A percentile compares a stretch with the other conserved stretches of the same genome.
These are phyloP conservation scores for Mythimna albipuncta DNA, from an alignment of 2,888 invertebrate genomes.

Conservation along the genomic window DNA sequence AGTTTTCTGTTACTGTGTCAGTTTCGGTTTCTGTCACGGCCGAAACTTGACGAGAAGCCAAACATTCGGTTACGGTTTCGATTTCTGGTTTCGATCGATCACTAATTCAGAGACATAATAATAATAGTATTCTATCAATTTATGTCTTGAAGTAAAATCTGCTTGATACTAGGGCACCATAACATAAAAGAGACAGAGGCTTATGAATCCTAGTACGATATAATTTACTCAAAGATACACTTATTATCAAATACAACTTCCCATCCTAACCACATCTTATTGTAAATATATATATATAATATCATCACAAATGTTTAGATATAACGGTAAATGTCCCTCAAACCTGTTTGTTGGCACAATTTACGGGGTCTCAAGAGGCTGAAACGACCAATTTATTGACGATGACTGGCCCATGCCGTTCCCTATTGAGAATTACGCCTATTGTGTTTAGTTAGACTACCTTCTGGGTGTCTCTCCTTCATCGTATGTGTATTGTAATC, in stretches of 20 bases:
- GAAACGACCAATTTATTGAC: constrained; percentile 35
- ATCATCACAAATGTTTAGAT: neutral
- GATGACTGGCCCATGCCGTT: constrained; percentile 14
- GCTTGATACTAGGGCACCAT: neutral
- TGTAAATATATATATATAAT: neutral
- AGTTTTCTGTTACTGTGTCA: too few species aligned
- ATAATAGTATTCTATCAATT: neutral
- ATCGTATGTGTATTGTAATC: neutral
- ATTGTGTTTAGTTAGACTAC: constrained; percentile 27
- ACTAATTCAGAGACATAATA: too few species aligned
- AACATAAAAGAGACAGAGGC: neutral
- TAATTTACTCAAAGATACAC: neutral
- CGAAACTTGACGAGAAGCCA: too few species aligned
- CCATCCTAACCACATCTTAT: neutral
- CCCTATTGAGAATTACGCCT: constrained; percentile 33
- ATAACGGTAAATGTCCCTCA: constrained; percentile 1
- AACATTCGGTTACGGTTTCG: too few species aligned
- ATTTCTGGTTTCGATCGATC: too few species aligned
- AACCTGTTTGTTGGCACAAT: constrained; percentile 35
- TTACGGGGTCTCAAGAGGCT: constrained; percentile 21
- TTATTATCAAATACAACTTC: neutral
- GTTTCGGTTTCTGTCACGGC: too few species aligned
- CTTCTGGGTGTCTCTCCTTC: neutral
- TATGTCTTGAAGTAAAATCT: neutral
- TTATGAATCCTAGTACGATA: too few species aligned